Conservation (phyloP, 2,888 invertebrate species). For the Meteorus colon region DNA sequence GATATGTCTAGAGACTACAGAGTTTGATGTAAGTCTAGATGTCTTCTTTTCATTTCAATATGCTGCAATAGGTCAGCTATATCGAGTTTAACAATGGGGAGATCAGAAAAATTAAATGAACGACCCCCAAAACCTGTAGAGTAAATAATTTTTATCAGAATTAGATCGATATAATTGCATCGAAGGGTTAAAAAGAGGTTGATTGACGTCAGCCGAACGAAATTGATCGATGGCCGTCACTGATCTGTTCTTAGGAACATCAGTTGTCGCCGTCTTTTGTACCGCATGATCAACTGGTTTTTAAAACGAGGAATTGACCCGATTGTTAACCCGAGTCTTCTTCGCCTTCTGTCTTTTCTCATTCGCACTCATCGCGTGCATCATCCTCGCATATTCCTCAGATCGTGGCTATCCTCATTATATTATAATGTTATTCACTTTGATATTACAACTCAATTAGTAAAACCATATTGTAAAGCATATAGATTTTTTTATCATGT, state of each 20-base stretch:
- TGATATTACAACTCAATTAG: neutral
- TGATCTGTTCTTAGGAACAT: neutral
- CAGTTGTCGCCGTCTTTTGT: conserved; percentile 44
- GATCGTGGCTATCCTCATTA: conserved; percentile 22
- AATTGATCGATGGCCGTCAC: neutral
- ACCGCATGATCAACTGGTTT: conserved; percentile 63
- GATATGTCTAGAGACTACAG: too few relatives aligned
- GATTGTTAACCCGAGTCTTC: conserved; percentile 62
- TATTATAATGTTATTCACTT: conserved; percentile 11
- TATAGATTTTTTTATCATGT: too few relatives aligned
- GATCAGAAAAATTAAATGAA: too few relatives aligned
- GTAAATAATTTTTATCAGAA: too few relatives aligned
- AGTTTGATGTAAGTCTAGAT: too few relatives aligned
- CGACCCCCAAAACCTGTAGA: too few relatives aligned
- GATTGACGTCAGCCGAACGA: conserved; percentile 1
- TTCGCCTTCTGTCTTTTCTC: conserved; percentile 19
- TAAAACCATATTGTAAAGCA: neutral
- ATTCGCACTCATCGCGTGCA: neutral
- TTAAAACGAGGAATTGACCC: conserved; percentile 65
- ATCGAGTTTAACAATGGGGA: too few relatives aligned
- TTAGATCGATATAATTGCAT: too few relatives aligned
- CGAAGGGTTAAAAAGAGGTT: neutral
- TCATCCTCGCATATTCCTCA: conserved; percentile 28
- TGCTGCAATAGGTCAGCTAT: too few relatives aligned
- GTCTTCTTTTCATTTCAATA: too few relatives aligned